Conservation (phyloP, 1,140 invertebrate species). For the Zaprionus capensis region DNA sequence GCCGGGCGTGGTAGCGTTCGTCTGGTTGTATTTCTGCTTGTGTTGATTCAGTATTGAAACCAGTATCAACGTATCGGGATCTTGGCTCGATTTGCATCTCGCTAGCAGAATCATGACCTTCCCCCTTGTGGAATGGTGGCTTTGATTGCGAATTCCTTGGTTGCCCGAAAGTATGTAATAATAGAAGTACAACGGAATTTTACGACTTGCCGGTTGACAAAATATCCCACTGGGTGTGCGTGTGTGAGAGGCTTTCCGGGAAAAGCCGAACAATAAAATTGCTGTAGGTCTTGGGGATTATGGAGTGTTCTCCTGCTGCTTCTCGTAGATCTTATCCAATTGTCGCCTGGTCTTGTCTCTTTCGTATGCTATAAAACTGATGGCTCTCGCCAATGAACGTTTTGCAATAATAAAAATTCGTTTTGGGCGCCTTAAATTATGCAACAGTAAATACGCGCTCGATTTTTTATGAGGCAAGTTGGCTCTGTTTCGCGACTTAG, state of each 20-base stretch:
- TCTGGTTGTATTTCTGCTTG: neutral
- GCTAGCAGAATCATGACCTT: neutral
- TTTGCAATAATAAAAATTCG: constrained; percentile 33
- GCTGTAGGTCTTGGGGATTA: neutral
- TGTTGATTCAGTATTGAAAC: neutral
- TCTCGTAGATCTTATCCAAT: constrained; percentile 23
- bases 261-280: constrained; percentile 9
- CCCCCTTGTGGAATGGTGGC: neutral
- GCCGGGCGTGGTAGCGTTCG: too few relatives aligned
- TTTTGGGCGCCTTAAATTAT: constrained; percentile 24
- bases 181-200: constrained; percentile 26
- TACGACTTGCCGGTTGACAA: constrained; percentile 12
- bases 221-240: neutral
- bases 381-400: constrained; percentile 36
- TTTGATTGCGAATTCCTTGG: constrained; percentile 30
- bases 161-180: constrained; percentile 27
- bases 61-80: neutral
- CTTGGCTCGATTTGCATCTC: neutral
- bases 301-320: neutral
- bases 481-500: neutral
- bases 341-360: neutral
- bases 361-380: constrained; percentile 39
- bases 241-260: neutral
- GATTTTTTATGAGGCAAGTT: constrained; percentile 18
- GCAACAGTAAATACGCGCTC: constrained; percentile 15